These are phyloP conservation scores for Dunckerocampus dactyliophorus DNA, from an alignment of 2,113 vertebrate species.

Conservation along the genomic window DNA sequence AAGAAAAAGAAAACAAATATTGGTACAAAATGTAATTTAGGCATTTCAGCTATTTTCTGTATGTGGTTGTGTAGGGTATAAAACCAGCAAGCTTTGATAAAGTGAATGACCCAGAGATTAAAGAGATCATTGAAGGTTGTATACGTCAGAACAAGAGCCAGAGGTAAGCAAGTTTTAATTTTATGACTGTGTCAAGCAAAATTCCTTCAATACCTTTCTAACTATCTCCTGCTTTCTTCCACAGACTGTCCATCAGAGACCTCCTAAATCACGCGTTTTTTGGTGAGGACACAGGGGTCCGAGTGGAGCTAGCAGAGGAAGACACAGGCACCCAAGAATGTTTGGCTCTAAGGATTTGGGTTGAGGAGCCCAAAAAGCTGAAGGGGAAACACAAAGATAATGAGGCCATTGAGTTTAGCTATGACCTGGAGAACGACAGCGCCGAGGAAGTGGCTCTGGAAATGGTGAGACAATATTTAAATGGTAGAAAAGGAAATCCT, in stretches of 20 bases:
- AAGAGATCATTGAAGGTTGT: slow-evolving; percentile 93
- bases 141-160: slow-evolving; percentile 89
- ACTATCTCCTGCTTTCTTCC: neutral
- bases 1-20: neutral
- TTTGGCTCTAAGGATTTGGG: slow-evolving; percentile 88
- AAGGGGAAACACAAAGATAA: slow-evolving; percentile 98
- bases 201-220: neutral
- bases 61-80: slow-evolving; percentile 77
- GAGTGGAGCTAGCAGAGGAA: slow-evolving; percentile 92
- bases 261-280: slow-evolving; percentile 88
- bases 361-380: slow-evolving; percentile 92
- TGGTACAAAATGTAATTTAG: neutral
- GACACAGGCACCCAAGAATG: slow-evolving; percentile 76
- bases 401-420: slow-evolving; percentile 96
- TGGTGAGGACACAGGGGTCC: slow-evolving; percentile 88
- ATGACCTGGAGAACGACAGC: slow-evolving; percentile 84
- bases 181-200: neutral
- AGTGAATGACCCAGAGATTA: slow-evolving; percentile 90
- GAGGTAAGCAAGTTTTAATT: slow-evolving; percentile 70
- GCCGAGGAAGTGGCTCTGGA: slow-evolving; percentile 91
- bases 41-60: neutral
- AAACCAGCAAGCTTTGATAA: slow-evolving; percentile 94
- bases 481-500: neutral
- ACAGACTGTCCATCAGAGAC: slow-evolving; percentile 84
- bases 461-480: slow-evolving; percentile 78